Evolutionary conservation across 1,140 invertebrate species (phyloP).

Genomic region (Eueides isabella): DNA sequence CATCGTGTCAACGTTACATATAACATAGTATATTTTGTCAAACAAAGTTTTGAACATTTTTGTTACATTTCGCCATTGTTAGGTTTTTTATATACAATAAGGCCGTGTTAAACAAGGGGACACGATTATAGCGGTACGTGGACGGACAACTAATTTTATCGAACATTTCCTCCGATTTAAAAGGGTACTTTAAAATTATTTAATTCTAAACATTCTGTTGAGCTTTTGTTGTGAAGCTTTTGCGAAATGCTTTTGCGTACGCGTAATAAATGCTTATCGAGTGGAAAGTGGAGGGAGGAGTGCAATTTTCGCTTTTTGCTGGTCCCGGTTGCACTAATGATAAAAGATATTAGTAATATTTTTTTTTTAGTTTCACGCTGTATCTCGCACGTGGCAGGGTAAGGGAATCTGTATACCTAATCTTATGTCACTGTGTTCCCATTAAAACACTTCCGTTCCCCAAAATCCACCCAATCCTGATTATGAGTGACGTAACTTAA

Average conservation of each 20-base stretch:
- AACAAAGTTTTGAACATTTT: slow-evolving; percentile 1
- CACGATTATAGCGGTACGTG: slow-evolving; percentile 3
- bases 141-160: background rate
- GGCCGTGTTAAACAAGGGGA: slow-evolving; percentile 5
- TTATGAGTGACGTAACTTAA: too few relatives aligned
- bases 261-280: background rate
- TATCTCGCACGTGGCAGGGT: too few relatives aligned
- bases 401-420: too few relatives aligned
- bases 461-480: too few relatives aligned
- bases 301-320: background rate
- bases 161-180: background rate
- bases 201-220: background rate
- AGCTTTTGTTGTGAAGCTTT: background rate
- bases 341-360: too few relatives aligned
- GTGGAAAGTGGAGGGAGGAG: background rate
- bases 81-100: background rate
- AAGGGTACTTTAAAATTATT: slow-evolving; percentile 1
- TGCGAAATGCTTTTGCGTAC: background rate
- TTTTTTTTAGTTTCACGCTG: too few relatives aligned
- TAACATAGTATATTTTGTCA: slow-evolving; percentile 7
- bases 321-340: too few relatives aligned
- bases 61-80: slow-evolving; percentile 4
- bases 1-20: background rate
- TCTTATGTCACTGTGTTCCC: too few relatives aligned
- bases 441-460: too few relatives aligned